These are phyloP conservation scores for Antheraea assamensis DNA, from an alignment of 2,888 invertebrate genomes.

Conservation along the genomic window DNA sequence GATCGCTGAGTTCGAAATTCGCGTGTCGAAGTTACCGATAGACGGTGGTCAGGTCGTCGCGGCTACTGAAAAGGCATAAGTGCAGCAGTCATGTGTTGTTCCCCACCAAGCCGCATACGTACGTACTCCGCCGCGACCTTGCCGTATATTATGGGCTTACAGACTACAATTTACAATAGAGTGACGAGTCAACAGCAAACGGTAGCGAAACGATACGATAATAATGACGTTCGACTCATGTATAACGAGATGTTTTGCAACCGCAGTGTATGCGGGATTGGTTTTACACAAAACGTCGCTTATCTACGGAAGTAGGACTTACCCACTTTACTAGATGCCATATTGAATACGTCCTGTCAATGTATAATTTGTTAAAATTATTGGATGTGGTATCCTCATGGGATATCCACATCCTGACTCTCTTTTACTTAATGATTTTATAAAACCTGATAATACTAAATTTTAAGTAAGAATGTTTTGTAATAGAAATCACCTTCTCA, in stretches of 20 bases:
- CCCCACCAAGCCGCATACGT: slow-evolving; percentile 58
- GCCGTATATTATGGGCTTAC: slow-evolving; percentile 78
- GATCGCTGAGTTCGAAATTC: neutral
- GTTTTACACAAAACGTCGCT: slow-evolving; percentile 44
- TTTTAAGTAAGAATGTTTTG: neutral
- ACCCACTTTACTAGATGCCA: neutral
- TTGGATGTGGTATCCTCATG: neutral
- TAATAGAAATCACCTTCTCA: too few relatives aligned
- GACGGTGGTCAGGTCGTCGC: slow-evolving; percentile 24
- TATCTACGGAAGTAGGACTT: slow-evolving; percentile 26
- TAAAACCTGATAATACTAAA: neutral
- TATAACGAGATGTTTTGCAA: slow-evolving; percentile 58
- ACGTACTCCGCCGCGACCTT: slow-evolving; percentile 63
- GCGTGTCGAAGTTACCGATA: slow-evolving; percentile 22
- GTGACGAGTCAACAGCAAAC: slow-evolving; percentile 70
- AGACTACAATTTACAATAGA: slow-evolving; percentile 78
- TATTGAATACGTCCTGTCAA: slow-evolving; percentile 7
- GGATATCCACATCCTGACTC: neutral
- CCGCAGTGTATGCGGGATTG: slow-evolving; percentile 54
- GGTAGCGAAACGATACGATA: slow-evolving; percentile 73
- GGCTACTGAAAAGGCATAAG: slow-evolving; percentile 59
- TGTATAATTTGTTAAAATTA: slow-evolving; percentile 7
- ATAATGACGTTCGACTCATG: slow-evolving; percentile 55
- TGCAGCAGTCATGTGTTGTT: slow-evolving; percentile 59
- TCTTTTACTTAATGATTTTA: neutral